Conservation (phyloP, 2,797 vertebrate species). For the Molossus molossus region DNA sequence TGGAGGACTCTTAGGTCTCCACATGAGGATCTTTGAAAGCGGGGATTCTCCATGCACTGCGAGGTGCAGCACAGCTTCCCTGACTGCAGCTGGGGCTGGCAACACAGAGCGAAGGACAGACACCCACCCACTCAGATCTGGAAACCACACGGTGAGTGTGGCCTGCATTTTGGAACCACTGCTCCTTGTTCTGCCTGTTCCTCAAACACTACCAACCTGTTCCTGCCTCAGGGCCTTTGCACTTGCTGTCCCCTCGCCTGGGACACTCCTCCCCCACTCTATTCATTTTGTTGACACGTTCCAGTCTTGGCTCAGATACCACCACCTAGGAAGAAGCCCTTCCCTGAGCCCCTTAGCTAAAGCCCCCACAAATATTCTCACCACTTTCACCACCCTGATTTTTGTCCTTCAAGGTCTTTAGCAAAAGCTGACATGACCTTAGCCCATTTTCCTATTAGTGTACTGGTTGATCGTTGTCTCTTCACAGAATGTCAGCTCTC, state of each 20-base stretch:
- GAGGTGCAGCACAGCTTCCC: background rate
- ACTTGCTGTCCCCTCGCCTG: background rate
- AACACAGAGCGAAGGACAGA: background rate
- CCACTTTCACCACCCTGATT: background rate
- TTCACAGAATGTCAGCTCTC: background rate
- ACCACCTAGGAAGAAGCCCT: background rate
- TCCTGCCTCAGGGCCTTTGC: slow-evolving; percentile 8
- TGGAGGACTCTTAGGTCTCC: background rate
- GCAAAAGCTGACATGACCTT: background rate
- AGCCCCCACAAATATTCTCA: background rate
- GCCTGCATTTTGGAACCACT: background rate
- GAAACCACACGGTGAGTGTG: too few relatives aligned
- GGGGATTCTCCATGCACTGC: background rate
- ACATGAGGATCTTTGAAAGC: background rate
- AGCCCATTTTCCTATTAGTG: background rate
- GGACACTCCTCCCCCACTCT: background rate
- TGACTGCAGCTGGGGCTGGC: background rate
- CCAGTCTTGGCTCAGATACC: background rate
- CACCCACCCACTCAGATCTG: background rate
- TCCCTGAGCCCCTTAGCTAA: background rate
- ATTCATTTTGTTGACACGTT: background rate
- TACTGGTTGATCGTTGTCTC: background rate
- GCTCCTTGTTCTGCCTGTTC: background rate
- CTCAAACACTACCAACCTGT: background rate
- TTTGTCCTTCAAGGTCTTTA: background rate